Base-by-base conservation (phyloP, 2,888 invertebrate species). In the Pachymerium ferrugineum region DNA sequence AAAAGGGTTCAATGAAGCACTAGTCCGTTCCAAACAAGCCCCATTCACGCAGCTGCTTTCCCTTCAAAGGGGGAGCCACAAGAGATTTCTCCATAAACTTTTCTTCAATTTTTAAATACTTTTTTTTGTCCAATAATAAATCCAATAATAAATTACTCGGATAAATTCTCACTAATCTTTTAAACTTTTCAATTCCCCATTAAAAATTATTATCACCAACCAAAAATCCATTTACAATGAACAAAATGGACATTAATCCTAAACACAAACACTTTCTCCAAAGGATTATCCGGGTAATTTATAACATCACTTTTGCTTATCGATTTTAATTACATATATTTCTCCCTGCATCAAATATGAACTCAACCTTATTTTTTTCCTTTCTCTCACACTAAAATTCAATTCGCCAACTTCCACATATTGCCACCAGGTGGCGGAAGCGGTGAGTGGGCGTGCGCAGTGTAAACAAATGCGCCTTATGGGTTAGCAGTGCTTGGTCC, bases 221-320 rank as follows among this genome's bases (percentile, higher is more conserved):
- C 47, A 47, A 47, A 47, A 47, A 47, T 47, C 47, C 47, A 47
- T 47, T 47, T 47, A 19, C 47, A 47, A 16, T n/a, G n/a, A 22
- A 47, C 19, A 47, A 47, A 47, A 47, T 47, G 19, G 19, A 47
- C 19, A 19, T 19, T 47, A 47, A 47, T 47, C 47, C 47, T 19
- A 47, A 47, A 47, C 19, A 47, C 47, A 47, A 47, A 47, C 47
- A 47, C 47, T 16, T 47, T 47, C 47, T 47, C 47, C 47, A 47
- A 19, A 22, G 47, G 47, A 47, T 47, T 47, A 47, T 47, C 47
- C 47, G 47, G 19, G 22, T 47, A 47, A 47, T 47, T 47, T 47
- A 47, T 47, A 47, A 47, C 47, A 47, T 47, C 47, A 19, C 47
- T 47, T 47, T 47, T 47, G 22, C 47, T 47, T 47, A 47, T 47